These are phyloP conservation scores for Troides aeacus DNA, from an alignment of 2,888 invertebrate species.

Conservation along the genomic window DNA sequence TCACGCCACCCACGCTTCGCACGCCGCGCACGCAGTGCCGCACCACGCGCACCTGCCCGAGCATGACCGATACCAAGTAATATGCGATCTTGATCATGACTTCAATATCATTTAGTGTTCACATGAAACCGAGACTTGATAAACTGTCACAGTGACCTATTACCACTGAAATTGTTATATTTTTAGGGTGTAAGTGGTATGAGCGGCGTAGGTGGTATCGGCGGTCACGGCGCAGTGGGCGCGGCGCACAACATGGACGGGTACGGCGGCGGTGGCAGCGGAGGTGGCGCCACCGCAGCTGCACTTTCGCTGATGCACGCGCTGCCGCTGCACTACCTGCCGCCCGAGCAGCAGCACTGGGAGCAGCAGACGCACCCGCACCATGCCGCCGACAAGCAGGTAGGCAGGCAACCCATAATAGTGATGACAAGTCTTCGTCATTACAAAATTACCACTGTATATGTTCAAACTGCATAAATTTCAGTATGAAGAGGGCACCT, in stretches of 20 bases:
- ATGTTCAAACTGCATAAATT: no score
- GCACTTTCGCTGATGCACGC: slow-evolving; percentile 70
- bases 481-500: no score
- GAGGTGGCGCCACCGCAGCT: slow-evolving; percentile 41
- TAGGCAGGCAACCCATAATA: slow-evolving; percentile 28
- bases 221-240: slow-evolving; percentile 33
- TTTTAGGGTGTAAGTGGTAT: slow-evolving; percentile 46
- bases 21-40: slow-evolving; percentile 31
- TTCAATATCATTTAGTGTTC: no score
- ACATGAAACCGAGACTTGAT: no score
- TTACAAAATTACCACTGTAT: no score
- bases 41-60: slow-evolving; percentile 51
- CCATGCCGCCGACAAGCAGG: slow-evolving; percentile 60
- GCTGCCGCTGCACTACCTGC: slow-evolving; percentile 72
- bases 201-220: slow-evolving; percentile 38
- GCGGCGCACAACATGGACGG: slow-evolving; percentile 39
- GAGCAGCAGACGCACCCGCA: slow-evolving; percentile 50
- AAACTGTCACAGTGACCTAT: neutral
- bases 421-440: no score
- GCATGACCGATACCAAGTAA: slow-evolving; percentile 63
- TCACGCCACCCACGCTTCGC: neutral
- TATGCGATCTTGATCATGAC: neutral
- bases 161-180: neutral
- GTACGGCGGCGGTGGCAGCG: slow-evolving; percentile 29
- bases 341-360: slow-evolving; percentile 59